A percentile compares a stretch with the other conserved stretches of the same genome.
Evolutionary conservation across 92 coral and sea anemone species (phyloP).

Genomic region (Nematostella vectensis): DNA sequence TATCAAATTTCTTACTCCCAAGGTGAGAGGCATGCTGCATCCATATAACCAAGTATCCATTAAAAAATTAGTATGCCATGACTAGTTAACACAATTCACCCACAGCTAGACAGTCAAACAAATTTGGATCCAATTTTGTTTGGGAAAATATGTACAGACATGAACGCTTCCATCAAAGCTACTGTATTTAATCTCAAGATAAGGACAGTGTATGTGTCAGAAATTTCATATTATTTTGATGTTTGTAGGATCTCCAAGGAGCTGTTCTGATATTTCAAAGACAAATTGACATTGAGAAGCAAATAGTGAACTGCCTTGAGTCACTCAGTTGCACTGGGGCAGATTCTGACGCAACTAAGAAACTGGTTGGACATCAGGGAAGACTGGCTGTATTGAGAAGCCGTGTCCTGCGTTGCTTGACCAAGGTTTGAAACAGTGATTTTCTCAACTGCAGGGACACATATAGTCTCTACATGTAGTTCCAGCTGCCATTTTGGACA

Average conservation of each 20-base stretch:
- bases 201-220: no score
- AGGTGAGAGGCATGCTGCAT: constrained; percentile 25
- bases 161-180: no score
- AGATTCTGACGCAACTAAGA: constrained; percentile 7
- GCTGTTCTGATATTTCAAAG: constrained; percentile 53
- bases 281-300: constrained; percentile 58
- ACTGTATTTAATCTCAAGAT: no score
- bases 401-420: constrained; percentile 74
- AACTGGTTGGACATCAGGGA: constrained; percentile 49
- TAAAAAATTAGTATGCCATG: background rate
- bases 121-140: background rate
- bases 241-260: constrained; percentile 51
- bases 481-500: background rate
- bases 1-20: constrained; percentile 19
- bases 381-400: constrained; percentile 82
- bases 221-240: no score
- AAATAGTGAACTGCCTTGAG: constrained; percentile 50
- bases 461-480: no score
- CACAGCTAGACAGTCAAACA: background rate
- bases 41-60: background rate
- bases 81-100: background rate
- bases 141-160: background rate
- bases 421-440: constrained; percentile 39
- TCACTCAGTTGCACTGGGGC: constrained; percentile 9
- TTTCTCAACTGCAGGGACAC: background rate